Percentiles rank a stretch among this genome's conserved stretches.
These are phyloP conservation scores for Lampris megalopsis DNA, from an alignment of 2,113 vertebrate species.

Conservation along the genomic window DNA sequence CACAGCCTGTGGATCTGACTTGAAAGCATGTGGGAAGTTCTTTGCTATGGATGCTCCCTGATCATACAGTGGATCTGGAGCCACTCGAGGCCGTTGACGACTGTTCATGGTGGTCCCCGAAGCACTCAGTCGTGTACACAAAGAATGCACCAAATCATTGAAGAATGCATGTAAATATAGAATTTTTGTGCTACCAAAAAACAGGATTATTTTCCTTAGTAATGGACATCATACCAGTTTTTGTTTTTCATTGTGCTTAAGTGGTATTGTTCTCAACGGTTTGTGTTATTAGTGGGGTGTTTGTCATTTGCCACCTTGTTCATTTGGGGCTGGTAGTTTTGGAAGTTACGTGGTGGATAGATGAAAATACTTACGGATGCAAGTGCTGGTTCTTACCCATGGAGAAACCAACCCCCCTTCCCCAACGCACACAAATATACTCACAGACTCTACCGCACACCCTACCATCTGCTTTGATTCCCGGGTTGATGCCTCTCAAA, in stretches of 20 bases:
- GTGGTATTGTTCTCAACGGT: constrained; percentile 16
- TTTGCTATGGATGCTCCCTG: neutral
- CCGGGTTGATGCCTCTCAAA: constrained; percentile 47
- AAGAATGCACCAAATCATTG: neutral
- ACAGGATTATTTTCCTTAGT: neutral
- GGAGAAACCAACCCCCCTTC: neutral
- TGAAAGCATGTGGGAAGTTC: neutral
- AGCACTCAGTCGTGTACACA: neutral
- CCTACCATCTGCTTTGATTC: constrained; percentile 18
- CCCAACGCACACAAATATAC: constrained; percentile 8
- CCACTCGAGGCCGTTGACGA: neutral
- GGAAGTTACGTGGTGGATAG: constrained; percentile 10
- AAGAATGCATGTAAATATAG: neutral
- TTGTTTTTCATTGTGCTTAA: neutral
- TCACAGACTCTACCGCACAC: neutral
- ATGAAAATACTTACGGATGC: constrained; percentile 37
- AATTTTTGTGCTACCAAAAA: neutral
- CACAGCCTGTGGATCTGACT: neutral
- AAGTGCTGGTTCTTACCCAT: constrained; percentile 10
- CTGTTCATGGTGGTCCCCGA: neutral
- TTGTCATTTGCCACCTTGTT: constrained; percentile 10
- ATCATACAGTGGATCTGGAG: neutral
- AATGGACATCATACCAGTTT: constrained; percentile 24
- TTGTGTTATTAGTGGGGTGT: neutral
- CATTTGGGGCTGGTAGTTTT: constrained; percentile 17